Evolutionary conservation across 2,797 vertebrate species (phyloP).

Genomic region (Spinus pinus): DNA sequence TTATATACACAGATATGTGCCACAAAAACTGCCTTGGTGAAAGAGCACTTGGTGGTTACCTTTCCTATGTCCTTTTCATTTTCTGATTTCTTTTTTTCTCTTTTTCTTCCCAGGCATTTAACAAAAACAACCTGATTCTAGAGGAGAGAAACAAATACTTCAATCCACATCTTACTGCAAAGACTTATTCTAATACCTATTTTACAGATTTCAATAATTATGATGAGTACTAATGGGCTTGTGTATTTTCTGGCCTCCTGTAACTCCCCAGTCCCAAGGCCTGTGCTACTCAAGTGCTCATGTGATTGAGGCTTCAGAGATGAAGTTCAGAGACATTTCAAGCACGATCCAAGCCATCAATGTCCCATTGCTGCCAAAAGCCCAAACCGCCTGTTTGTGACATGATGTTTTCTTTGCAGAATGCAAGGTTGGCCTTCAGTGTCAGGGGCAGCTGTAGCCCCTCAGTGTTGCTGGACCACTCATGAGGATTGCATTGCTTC

Average conservation of each 20-base stretch:
- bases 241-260: conserved; percentile 45
- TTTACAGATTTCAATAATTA: conserved; percentile 98
- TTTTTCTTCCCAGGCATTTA: conserved; percentile 85
- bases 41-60: not conserved
- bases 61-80: not conserved
- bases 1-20: not conserved
- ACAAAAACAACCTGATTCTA: conserved; percentile 98
- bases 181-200: conserved; percentile 97
- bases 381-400: conserved; percentile 23
- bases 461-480: not conserved
- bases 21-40: not conserved
- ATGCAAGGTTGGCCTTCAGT: conserved; percentile 18
- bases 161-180: conserved; percentile 93
- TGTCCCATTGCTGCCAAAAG: conserved; percentile 56
- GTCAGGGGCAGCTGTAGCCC: not conserved
- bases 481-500: not conserved
- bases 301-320: conserved; percentile 60
- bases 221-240: conserved; percentile 88
- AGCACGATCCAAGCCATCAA: conserved; percentile 62
- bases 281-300: conserved; percentile 59
- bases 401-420: conserved; percentile 8
- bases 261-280: conserved; percentile 52
- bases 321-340: conserved; percentile 65
- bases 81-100: not conserved
- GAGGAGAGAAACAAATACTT: conserved; percentile 99